These are phyloP conservation scores for Cheirogaleus medius DNA, from an alignment of 2,113 vertebrate genomes.

Conservation along the genomic window DNA sequence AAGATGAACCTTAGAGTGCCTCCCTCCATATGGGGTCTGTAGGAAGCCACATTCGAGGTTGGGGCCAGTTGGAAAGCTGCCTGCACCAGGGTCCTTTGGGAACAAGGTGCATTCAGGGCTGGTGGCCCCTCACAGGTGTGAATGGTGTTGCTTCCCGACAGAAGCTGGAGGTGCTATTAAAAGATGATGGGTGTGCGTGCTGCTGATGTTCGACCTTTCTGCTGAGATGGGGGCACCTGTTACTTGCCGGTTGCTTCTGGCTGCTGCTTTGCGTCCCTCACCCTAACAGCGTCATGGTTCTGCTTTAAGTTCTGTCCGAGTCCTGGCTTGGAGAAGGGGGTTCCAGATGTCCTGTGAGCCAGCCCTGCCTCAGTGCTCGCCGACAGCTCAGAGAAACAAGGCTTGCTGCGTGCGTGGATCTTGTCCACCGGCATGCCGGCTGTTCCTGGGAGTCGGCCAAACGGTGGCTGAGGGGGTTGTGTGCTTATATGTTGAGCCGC, in stretches of 20 bases:
- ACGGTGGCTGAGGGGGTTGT: neutral
- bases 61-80: neutral
- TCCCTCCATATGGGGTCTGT: neutral
- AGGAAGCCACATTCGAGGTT: neutral
- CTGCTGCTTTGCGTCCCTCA: neutral
- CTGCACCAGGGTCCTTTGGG: neutral
- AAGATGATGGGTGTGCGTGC: neutral
- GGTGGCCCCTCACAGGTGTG: neutral
- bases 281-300: neutral
- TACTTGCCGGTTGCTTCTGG: neutral
- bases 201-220: neutral
- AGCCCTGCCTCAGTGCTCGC: neutral
- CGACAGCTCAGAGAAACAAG: neutral
- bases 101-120: neutral
- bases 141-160: neutral
- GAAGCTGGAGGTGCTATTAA: neutral
- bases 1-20: neutral
- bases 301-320: neutral
- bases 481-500: neutral
- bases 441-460: neutral
- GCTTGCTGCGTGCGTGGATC: rapidly evolving
- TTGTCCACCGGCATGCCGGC: neutral
- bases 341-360: neutral
- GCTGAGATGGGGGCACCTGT: rapidly evolving
- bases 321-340: neutral